Base-by-base conservation (phyloP, 2,113 vertebrate species). In the Rhinoptilus africanus region DNA sequence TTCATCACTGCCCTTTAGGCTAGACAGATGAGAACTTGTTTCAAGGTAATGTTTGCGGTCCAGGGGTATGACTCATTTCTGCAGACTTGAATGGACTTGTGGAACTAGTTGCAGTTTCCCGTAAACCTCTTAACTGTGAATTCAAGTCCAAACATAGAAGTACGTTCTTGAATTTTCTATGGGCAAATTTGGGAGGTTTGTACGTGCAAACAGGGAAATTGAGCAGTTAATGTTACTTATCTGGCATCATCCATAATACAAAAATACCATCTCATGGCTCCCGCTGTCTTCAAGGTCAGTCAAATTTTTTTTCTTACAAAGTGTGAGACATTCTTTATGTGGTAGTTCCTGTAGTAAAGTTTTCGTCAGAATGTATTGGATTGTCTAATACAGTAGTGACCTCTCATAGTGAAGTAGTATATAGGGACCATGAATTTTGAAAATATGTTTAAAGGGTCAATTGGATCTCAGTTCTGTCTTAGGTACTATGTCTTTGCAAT, bases 41-140 rank as follows among this genome's bases (percentile, higher is more conserved):
- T 91, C 32, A 57, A 88, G 78, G 87, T 79, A 89, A 20, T 26
- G 23, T 80, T 92, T 93, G 50, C 60, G 74, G 43, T 54, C 63
- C 50, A 51, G 30, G n/a, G 18, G 0, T 67, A 30, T 93, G 96
- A 96, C 41, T 96, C 63, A 86, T 92, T 80, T 90, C 78, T 94
- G 39, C 39, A 74, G 50, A 67, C 82, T 59, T 90, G 96, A 95
- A 71, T 39, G 60, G 79, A 56, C 90, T 84, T 92, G 90, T 59
- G 64, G 51, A 92, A 60, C 81, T 71, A 74, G n/a, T 54, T 94
- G 72, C 20, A 35, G 63, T 73, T 96, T 83, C 41, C 79, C 24
- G 45, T 88, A 69, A 88, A 73, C 20, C 54, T 63, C 85, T 75
- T 82, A 75, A 88, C 45, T 82, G 32, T 1, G 3, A 56, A 72